Base-by-base conservation (phyloP, 1,140 invertebrate genomes). In the Rhyacophila brunnea region DNA sequence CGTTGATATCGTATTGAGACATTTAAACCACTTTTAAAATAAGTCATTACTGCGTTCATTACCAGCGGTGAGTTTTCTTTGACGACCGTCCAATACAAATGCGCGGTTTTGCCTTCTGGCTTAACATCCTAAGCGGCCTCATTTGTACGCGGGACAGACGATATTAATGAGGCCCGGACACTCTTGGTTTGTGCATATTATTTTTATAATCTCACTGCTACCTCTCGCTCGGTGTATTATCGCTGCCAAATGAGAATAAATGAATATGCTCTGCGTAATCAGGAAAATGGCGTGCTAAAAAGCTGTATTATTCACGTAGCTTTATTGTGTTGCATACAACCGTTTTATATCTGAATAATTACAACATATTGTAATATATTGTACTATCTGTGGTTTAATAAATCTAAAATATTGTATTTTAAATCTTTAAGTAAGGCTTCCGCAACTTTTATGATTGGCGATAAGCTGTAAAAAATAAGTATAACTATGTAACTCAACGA, bases 1-100 rank as follows among this genome's bases (percentile, higher is more conserved):
- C 44, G 38, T 46, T 56, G 53, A 56, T 56, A 45, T 58, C 40
- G 20, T 58, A 58, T 58, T 50, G 56, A 58, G 56, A 49, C 56
- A 17, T 50, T 58, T 34, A 49, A 49, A 34, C 56, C 40, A 46
- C 46, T 50, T 55, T 50, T 36, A 28, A 43, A 58, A 58, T 49
- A 58, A 58, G 56, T 58, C 56, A 58, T 50, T 58, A 50, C 13
- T 32, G 18, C 36, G 28, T 50, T 50, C 19, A 58, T 58, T 50
- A 50, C 38, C 35, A 19, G 28, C 52, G 52, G 52, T 38, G 20
- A 15, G 13, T 11, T 15, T 14, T 19, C 52, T 52, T 52, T 52
- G 49, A 52, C 36, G 19, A 40, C 23, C 23, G 17, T 36, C 35
- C 11, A 52, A 51, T 51, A 51, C 14, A 20, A 42, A 20, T 35